Conservation (phyloP, 1,140 invertebrate genomes). For the Trachelipus rathkii region DNA sequence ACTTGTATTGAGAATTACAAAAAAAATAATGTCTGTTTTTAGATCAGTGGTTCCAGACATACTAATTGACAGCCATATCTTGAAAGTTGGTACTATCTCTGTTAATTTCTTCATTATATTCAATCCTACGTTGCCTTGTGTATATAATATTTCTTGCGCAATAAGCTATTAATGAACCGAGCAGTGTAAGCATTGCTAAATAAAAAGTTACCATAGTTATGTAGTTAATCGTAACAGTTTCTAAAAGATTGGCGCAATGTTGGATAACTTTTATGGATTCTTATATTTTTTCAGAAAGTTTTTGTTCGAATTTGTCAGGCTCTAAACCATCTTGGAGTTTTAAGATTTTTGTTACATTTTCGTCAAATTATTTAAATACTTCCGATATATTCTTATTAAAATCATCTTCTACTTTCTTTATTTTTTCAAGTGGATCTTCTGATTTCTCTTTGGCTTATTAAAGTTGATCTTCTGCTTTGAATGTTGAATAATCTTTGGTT, state of each 20-base stretch:
- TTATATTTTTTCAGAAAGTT: neutral
- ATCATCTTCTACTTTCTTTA: neutral
- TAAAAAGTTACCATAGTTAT: neutral
- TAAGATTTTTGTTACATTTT: neutral
- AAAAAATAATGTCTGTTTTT: too few species aligned
- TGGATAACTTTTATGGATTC: neutral
- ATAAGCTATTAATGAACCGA: neutral
- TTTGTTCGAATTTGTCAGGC: neutral
- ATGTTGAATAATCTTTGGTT: too few species aligned
- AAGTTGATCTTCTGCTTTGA: too few species aligned
- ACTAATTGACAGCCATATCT: neutral
- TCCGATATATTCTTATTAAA: neutral
- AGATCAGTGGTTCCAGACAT: neutral
- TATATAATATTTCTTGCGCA: neutral
- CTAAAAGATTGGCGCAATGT: neutral
- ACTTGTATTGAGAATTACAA: too few species aligned
- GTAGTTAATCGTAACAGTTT: neutral
- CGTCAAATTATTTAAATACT: neutral
- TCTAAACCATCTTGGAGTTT: neutral
- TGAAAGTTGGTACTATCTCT: neutral
- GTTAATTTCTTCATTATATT: neutral
- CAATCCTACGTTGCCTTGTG: neutral
- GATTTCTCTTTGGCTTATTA: too few species aligned
- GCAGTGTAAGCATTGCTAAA: neutral
- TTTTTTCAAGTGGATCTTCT: neutral